These are phyloP conservation scores for Silurus asotus DNA, from an alignment of 2,113 vertebrate genomes.

Conservation along the genomic window DNA sequence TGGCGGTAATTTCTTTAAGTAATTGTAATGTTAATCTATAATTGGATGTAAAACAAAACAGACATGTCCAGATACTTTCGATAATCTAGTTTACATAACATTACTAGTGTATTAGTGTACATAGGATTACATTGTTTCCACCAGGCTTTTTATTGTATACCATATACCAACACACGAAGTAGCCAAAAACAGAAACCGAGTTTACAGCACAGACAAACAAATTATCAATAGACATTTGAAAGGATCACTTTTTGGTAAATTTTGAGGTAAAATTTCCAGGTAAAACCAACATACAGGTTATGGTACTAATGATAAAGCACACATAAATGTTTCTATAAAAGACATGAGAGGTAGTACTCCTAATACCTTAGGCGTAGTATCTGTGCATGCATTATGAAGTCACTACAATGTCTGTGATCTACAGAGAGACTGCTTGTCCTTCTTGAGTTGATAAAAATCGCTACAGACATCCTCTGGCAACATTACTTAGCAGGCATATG, in stretches of 20 bases:
- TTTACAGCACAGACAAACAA: background rate
- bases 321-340: background rate
- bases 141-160: background rate
- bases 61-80: background rate
- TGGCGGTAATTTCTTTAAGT: background rate
- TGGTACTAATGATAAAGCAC: background rate
- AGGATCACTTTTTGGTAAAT: background rate
- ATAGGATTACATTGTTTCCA: background rate
- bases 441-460: background rate
- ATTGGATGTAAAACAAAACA: background rate
- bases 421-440: too few relatives aligned
- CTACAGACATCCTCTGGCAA: slow-evolving; percentile 5
- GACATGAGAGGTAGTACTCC: background rate
- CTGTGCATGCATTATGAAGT: background rate
- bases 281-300: background rate
- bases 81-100: background rate
- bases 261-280: background rate
- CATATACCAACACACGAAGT: background rate
- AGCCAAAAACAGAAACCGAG: background rate
- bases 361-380: background rate
- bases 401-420: background rate
- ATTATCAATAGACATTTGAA: background rate
- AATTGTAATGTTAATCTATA: background rate
- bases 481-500: background rate
- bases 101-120: background rate